Conservation (phyloP, 2,113 vertebrate species). For the Hystrix cristata region DNA sequence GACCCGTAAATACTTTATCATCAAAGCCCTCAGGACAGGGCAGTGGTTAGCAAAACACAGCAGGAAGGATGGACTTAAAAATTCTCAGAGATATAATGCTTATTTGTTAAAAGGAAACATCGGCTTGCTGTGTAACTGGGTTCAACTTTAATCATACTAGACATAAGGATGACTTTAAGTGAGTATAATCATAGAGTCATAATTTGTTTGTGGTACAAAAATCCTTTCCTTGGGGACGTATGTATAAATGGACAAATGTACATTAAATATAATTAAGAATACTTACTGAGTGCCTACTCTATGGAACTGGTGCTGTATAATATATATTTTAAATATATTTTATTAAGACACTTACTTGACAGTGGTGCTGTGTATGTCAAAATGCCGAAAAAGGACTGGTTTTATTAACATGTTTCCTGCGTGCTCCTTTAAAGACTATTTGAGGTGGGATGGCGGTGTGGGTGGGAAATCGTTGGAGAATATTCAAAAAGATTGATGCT, state of each 20-base stretch:
- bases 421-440: slow-evolving; percentile 30
- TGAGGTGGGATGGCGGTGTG: neutral
- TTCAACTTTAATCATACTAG: neutral
- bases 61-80: neutral
- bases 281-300: neutral
- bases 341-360: neutral
- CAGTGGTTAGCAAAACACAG: neutral
- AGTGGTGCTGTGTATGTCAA: neutral
- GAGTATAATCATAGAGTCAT: slow-evolving; percentile 14
- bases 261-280: neutral
- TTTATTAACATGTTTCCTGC: slow-evolving; percentile 17
- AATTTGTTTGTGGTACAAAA: slow-evolving; percentile 39
- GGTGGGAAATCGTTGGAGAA: slow-evolving; percentile 44
- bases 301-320: neutral
- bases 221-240: neutral
- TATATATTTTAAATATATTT: neutral
- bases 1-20: slow-evolving; percentile 48
- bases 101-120: neutral
- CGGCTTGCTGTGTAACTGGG: neutral
- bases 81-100: neutral
- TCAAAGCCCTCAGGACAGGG: neutral
- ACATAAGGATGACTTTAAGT: neutral
- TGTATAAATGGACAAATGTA: neutral
- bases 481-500: slow-evolving; percentile 45
- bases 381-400: neutral